Evolutionary conservation across 2,888 invertebrate species (phyloP).

Genomic region (Neoaliturus tenellus): DNA sequence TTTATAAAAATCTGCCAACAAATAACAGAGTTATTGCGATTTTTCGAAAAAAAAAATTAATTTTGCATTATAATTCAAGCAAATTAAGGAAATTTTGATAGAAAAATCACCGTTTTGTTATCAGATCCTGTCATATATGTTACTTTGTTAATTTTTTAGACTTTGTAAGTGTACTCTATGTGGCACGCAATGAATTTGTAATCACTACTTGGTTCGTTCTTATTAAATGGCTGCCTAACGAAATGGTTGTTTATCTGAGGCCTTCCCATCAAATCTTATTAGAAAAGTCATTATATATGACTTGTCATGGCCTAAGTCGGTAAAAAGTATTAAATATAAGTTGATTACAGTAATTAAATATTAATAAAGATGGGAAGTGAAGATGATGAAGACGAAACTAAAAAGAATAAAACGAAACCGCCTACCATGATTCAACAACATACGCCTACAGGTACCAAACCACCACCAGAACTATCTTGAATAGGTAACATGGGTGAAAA

Average conservation of each 20-base stretch:
- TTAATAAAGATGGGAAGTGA: not conserved
- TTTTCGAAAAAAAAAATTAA: too few species aligned
- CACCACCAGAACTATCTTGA: conserved; percentile 29
- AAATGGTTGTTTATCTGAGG: not conserved
- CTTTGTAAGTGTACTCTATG: too few species aligned
- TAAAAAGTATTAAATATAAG: not conserved
- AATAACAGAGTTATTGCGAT: too few species aligned
- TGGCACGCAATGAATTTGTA: too few species aligned
- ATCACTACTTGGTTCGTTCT: too few species aligned
- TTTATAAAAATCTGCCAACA: too few species aligned
- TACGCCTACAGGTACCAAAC: conserved; percentile 1
- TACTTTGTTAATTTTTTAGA: too few species aligned
- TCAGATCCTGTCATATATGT: too few species aligned
- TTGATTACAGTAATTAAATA: not conserved
- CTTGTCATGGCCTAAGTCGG: not conserved
- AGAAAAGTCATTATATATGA: not conserved
- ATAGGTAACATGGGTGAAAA: conserved; percentile 32
- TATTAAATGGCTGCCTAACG: not conserved
- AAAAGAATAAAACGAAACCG: not conserved
- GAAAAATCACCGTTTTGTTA: too few species aligned
- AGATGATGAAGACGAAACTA: not conserved
- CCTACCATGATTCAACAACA: not conserved
- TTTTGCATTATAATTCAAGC: too few species aligned
- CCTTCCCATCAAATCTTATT: not conserved
- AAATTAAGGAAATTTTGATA: too few species aligned